Evolutionary conservation across 2,113 vertebrate species (phyloP).

Genomic region (Cairina moschata): DNA sequence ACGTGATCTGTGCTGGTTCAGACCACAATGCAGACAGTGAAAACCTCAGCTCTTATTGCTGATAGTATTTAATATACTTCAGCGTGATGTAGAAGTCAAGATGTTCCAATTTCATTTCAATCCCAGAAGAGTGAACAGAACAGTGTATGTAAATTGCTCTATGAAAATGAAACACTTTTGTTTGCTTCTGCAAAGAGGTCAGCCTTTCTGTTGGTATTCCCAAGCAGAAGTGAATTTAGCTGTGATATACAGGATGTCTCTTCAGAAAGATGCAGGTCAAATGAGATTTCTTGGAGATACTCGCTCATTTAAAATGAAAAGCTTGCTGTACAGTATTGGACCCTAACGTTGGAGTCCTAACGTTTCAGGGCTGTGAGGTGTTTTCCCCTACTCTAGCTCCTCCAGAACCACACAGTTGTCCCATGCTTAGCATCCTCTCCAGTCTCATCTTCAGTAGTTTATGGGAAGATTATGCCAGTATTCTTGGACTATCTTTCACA

Average conservation of each 20-base stretch:
- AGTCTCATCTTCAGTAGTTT: background rate
- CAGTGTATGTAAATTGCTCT: background rate
- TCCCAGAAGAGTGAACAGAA: background rate
- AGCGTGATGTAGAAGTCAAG: background rate
- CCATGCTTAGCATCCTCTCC: background rate
- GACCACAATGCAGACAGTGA: background rate
- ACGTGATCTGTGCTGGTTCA: background rate
- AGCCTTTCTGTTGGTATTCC: background rate
- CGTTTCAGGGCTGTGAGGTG: background rate
- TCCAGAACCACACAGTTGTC: background rate
- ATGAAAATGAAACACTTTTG: background rate
- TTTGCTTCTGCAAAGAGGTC: background rate
- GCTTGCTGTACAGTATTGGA: background rate
- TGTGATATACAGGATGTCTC: fast-evolving
- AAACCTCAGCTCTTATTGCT: background rate
- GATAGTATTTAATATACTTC: background rate
- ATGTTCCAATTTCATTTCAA: background rate
- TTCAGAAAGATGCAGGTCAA: background rate
- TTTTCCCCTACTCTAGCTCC: background rate
- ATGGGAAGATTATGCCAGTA: background rate
- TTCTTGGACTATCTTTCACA: background rate
- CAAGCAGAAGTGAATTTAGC: background rate
- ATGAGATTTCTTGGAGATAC: background rate
- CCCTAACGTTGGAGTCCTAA: background rate
- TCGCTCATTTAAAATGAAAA: background rate